A percentile compares a stretch with the other conserved stretches of the same genome.
phyloP scores from a whole-genome alignment of 2,797 vertebrate species.

The Erpetoichthys calabaricus region DNA sequence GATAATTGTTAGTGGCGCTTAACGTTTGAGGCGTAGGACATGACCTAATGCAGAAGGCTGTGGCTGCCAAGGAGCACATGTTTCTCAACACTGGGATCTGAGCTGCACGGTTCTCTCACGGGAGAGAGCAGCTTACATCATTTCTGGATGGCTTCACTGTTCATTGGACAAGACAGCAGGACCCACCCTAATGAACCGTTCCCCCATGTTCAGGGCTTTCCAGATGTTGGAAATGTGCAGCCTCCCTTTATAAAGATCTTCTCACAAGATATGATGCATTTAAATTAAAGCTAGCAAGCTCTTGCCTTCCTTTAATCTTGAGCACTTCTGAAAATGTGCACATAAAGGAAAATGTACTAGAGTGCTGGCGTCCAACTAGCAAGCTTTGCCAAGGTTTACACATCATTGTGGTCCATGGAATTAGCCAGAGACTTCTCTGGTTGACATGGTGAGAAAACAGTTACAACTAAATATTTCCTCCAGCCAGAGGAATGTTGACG shows the following conservation, averaged over 20 bases:
- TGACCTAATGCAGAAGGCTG: constrained; percentile 7
- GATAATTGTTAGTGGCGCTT: no score
- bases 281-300: not conserved
- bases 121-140: constrained; percentile 8
- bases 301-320: not conserved
- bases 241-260: not conserved
- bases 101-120: constrained; percentile 16
- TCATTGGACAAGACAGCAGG: constrained; percentile 14
- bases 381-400: no score
- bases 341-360: no score
- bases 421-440: no score
- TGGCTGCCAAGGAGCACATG: constrained; percentile 22
- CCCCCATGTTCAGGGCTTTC: constrained; percentile 25
- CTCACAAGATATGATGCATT: not conserved
- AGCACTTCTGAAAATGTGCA: no score
- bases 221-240: not conserved
- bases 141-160: constrained; percentile 20
- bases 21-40: not conserved
- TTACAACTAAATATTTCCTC: no score
- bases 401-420: no score
- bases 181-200: constrained; percentile 23
- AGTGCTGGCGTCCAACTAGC: no score
- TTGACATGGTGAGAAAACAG: no score
- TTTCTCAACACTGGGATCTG: constrained; percentile 22
- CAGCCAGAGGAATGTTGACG: no score